Percentiles rank a stretch among this genome's conserved stretches.
Evolutionary conservation across 2,797 vertebrate genomes (phyloP).

Genomic region (Channallabes apus): DNA sequence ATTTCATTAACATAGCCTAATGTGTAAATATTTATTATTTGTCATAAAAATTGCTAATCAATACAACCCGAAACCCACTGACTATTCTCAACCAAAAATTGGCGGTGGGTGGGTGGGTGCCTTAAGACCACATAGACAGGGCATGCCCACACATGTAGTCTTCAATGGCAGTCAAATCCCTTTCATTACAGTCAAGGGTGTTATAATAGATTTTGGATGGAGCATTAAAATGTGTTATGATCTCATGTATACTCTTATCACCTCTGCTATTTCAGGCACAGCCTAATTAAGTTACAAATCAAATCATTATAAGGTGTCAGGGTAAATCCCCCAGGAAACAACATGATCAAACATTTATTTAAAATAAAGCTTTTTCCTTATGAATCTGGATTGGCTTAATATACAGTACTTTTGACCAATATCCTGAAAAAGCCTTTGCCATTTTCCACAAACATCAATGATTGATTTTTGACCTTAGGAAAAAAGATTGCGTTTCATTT

Average conservation of each 20-base stretch:
- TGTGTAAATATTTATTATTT: neutral
- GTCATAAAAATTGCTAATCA: neutral
- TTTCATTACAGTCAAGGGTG: constrained; percentile 43
- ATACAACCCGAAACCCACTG: neutral
- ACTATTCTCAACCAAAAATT: constrained; percentile 1
- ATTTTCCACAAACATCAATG: constrained; percentile 34
- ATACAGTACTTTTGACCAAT: constrained; percentile 29
- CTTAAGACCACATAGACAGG: constrained; percentile 8
- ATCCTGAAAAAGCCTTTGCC: constrained; percentile 19
- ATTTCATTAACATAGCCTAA: neutral
- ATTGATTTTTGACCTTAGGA: constrained; percentile 38
- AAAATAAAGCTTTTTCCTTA: neutral
- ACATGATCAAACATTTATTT: neutral
- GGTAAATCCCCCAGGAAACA: neutral
- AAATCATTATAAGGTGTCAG: constrained; percentile 37
- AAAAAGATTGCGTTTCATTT: constrained; percentile 47
- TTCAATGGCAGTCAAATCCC: constrained; percentile 39
- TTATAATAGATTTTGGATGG: constrained; percentile 27
- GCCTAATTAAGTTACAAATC: constrained; percentile 31
- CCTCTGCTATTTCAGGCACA: constrained; percentile 29
- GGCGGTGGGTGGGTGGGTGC: neutral
- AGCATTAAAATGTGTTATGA: constrained; percentile 38
- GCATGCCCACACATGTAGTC: constrained; percentile 40
- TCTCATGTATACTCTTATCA: constrained; percentile 8
- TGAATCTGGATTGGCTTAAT: neutral